These are phyloP conservation scores for Polyommatus iphigenia DNA, from an alignment of 2,888 invertebrate species.

Conservation along the genomic window DNA sequence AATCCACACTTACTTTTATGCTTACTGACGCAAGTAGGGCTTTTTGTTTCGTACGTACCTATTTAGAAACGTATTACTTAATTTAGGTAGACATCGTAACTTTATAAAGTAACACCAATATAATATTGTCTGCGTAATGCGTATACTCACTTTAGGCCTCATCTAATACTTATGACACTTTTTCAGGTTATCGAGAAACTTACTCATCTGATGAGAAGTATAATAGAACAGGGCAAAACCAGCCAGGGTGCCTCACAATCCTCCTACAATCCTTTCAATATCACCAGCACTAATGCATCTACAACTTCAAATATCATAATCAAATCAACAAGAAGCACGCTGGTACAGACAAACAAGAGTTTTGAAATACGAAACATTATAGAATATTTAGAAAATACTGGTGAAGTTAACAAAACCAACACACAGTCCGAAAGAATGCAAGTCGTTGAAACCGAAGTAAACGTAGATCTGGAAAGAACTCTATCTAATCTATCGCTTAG, in stretches of 20 bases:
- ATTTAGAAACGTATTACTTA: too few species aligned
- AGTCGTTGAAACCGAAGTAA: background rate
- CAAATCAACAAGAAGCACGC: background rate
- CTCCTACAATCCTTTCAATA: background rate
- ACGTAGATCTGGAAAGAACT: slow-evolving; percentile 30
- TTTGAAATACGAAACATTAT: background rate
- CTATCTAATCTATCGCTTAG: slow-evolving; percentile 31
- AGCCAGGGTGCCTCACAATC: background rate
- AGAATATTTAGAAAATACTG: background rate
- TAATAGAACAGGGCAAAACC: slow-evolving; percentile 34
- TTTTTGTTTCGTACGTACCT: too few species aligned
- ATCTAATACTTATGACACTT: background rate
- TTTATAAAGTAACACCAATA: too few species aligned
- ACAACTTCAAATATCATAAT: background rate
- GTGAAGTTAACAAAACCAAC: background rate
- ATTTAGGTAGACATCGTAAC: too few species aligned
- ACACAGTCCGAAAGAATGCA: background rate
- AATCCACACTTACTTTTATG: too few species aligned
- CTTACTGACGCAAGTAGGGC: too few species aligned
- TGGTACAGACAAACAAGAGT: background rate
- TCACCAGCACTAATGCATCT: background rate
- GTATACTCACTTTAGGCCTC: background rate
- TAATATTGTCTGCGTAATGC: too few species aligned
- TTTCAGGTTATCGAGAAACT: slow-evolving; percentile 64
- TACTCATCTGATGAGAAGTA: slow-evolving; percentile 41